Evolutionary conservation across 2,888 invertebrate species (phyloP).

Genomic region (Gryllus longicercus): DNA sequence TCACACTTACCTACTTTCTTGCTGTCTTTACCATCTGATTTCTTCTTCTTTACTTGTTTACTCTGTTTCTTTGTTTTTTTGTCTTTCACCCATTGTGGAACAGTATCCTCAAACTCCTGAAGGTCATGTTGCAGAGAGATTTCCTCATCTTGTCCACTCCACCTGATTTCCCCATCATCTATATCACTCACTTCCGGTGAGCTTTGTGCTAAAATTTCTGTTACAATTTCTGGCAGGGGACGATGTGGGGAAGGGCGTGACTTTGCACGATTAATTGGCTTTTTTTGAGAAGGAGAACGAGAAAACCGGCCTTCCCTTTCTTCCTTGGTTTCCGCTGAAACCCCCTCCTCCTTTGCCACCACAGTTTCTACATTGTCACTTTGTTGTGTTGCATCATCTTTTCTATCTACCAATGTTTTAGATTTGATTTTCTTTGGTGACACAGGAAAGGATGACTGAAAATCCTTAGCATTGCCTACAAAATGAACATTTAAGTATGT

Average conservation of each 20-base stretch:
- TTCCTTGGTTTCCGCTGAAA: not conserved
- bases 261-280: conserved; percentile 57
- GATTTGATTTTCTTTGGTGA: conserved; percentile 28
- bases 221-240: conserved; percentile 51
- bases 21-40: conserved; percentile 20
- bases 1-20: not conserved
- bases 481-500: conserved; percentile 23
- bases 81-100: conserved; percentile 44
- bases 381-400: not conserved
- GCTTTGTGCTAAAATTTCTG: conserved; percentile 38
- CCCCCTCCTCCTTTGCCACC: not conserved
- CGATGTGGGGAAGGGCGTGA: conserved; percentile 56
- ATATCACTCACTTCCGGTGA: not conserved
- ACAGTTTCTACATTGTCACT: not conserved
- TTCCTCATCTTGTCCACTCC: conserved; percentile 42
- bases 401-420: not conserved
- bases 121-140: conserved; percentile 50
- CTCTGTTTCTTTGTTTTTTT: conserved; percentile 40
- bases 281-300: conserved; percentile 36
- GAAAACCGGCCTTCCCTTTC: not conserved
- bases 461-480: conserved; percentile 54
- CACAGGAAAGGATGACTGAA: conserved; percentile 43
- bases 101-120: conserved; percentile 50
- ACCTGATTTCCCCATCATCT: conserved; percentile 19
- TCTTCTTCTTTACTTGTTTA: conserved; percentile 42